Evolutionary conservation across 2,797 vertebrate genomes (phyloP), one percentile per base, ranked within the genome.

Genomic region (Anguilla anguilla): DNA sequence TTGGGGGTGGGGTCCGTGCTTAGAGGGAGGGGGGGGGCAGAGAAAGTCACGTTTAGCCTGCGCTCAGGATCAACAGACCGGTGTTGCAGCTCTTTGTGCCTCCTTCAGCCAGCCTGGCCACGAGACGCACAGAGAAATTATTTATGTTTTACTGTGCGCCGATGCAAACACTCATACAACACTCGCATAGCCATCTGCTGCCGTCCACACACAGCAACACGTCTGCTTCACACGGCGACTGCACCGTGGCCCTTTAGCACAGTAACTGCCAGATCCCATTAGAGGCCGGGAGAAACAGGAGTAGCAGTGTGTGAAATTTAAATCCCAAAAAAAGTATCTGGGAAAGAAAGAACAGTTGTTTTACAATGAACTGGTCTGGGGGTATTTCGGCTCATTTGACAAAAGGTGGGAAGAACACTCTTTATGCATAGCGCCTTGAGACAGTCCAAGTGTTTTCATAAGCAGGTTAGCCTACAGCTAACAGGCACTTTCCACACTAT

Each of bases 21-120:
- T 15, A 0, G 19, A 3, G 22, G 22, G 46, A n/a, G 43, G 46
- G 46, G 43, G 22, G 25, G 6, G 25, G 6, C 2, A 22, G 79
- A 82, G 79, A 51, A 22, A n/a, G 46, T 2, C 22, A 22, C 25
- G 43, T 82, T 82, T 82, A 51, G 79, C 7, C 79, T 51, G 46
- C 46, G n/a, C 46, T 82, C 79, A 82, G 19, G 46, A 82, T 82
- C 79, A 82, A 82, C 51, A 82, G 7, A n/a, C 79, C 19, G 13
- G 9, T 11, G 74, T n/a, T 59, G 57, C 9, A 39, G 22, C 22
- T 49, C 17, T 25, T 2, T n/a, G 2, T 11, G 79, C 79, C 7
- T 82, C 79, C 46, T 1, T 51, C 79, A 49, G 22, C 6, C 43
- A 82, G 46, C 35, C 74, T 46, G 25, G 79, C 43, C 2, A 82